A percentile compares a stretch with the other conserved stretches of the same genome.
Conservation (phyloP, 2,888 invertebrate species). For the Malthinus seriepunctatus region DNA sequence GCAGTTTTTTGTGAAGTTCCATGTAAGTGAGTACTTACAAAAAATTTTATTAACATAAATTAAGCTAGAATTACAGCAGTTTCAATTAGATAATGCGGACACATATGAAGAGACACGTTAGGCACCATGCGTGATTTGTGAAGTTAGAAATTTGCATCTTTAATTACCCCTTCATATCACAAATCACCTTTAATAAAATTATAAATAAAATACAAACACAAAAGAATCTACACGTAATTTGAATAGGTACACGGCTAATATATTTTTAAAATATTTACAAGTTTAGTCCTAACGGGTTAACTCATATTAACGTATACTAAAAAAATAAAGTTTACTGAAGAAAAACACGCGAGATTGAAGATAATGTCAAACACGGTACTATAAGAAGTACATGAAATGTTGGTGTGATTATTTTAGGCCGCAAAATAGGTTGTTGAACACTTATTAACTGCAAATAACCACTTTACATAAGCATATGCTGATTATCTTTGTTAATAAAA, state of each 20-base stretch:
- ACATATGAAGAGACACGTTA: no score
- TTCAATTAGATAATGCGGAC: no score
- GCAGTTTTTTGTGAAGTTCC: no score
- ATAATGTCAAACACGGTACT: conserved; percentile 26
- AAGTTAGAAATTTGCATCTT: conserved; percentile 15
- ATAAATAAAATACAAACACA: conserved; percentile 10
- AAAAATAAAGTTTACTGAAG: conserved; percentile 24
- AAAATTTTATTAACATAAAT: no score
- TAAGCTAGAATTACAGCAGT: no score
- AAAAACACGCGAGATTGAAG: conserved; percentile 27
- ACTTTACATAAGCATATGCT: conserved; percentile 25
- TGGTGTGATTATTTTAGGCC: conserved; percentile 24
- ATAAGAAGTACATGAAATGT: conserved; percentile 25
- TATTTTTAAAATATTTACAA: no score
- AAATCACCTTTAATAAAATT: conserved; percentile 23
- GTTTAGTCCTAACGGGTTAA: not conserved
- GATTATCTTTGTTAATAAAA: conserved; percentile 21
- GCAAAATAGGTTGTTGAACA: conserved; percentile 25
- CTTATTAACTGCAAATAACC: conserved; percentile 18
- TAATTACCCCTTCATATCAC: conserved; percentile 23
- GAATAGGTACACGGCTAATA: conserved; percentile 1
- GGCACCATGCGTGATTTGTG: conserved; percentile 12
- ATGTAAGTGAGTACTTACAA: no score
- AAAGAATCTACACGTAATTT: conserved; percentile 13
- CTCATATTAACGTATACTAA: conserved; percentile 21